Evolutionary conservation across 1,140 invertebrate genomes (phyloP), one percentile per base, ranked within the genome.

Genomic region (Parasteatoda tepidariorum): DNA sequence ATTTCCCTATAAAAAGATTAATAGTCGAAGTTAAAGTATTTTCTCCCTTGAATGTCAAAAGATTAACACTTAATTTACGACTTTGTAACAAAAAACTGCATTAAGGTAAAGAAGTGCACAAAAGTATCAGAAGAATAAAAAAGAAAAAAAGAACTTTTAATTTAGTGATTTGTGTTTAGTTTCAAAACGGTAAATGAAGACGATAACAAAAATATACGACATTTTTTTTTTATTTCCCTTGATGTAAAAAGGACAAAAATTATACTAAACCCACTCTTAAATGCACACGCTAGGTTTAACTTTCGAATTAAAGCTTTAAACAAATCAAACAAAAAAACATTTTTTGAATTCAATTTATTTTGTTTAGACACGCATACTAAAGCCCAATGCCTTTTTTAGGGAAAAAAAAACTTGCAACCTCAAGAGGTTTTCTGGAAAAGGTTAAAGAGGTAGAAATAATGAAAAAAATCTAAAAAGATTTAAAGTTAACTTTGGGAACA

Each of bases 301-400:
- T 66, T 38, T 38, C 57, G 61, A 78, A 78, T 78, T 78, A 78
- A 78, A 78, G 26, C 74, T 54, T 57, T n/a, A 70, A 66, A 54
- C 74, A 78, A 78, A 78, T 78, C 74, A 66, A 78, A 66, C 59
- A 38, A 62, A 57, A 57, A 57, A 57, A 30, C 26, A 1, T 2
- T 24, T 74, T 24, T 18, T 74, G 64, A 41, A 54, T 66, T 48
- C 18, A 48, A 48, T 18, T 54, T 78, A 64, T 78, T 66, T 66
- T 78, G 74, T 78, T 78, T 78, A 66, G 74, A 78, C 55, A 54
- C 61, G 33, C 74, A 13, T 38, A 1, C n/a, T 13, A 24, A 78
- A 54, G 61, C 30, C 2, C 15, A 66, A 48, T 18, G n/a, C n/a
- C n/a, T n/a, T n/a, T n/a, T n/a, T n/a, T n/a, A n/a, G n/a, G n/a